Conservation (phyloP, 2,797 vertebrate genomes). For the Typhlichthys eigenmanni region DNA sequence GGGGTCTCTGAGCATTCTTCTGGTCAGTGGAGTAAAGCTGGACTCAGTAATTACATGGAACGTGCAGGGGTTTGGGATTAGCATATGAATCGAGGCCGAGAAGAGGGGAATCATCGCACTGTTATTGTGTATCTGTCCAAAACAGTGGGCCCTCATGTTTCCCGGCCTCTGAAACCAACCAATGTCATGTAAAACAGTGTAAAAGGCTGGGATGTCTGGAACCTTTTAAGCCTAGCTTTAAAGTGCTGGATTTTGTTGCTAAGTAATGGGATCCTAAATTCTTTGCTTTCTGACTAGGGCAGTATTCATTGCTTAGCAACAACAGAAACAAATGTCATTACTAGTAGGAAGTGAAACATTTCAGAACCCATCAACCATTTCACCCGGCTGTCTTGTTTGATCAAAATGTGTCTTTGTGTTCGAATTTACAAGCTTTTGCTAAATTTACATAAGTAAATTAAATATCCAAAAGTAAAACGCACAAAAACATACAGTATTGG, state of each 20-base stretch:
- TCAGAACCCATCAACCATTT: background rate
- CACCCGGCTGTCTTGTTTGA: background rate
- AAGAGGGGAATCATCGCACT: conserved; percentile 45
- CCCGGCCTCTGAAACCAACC: conserved; percentile 32
- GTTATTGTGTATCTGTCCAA: conserved; percentile 23
- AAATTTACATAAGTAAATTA: background rate
- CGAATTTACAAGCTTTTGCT: background rate
- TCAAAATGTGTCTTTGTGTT: background rate
- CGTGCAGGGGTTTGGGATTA: conserved; percentile 53
- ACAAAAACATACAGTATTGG: background rate
- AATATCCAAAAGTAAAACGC: background rate
- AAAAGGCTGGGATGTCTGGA: conserved; percentile 8
- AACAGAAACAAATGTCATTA: conserved; percentile 28
- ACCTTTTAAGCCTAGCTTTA: conserved; percentile 37
- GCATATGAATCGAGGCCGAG: conserved; percentile 63
- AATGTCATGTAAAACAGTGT: conserved; percentile 34
- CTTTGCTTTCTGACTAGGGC: conserved; percentile 15
- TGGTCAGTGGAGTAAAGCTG: conserved; percentile 54
- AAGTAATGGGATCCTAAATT: conserved; percentile 35
- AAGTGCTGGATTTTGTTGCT: conserved; percentile 38
- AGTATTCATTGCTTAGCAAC: conserved; percentile 47
- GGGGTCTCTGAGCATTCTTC: conserved; percentile 34
- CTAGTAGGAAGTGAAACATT: background rate
- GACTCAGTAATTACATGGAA: conserved; percentile 54
- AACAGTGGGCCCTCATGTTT: conserved; percentile 24